Evolutionary conservation across 2,888 invertebrate genomes (phyloP).

Genomic region (Alloplasta piceator): DNA sequence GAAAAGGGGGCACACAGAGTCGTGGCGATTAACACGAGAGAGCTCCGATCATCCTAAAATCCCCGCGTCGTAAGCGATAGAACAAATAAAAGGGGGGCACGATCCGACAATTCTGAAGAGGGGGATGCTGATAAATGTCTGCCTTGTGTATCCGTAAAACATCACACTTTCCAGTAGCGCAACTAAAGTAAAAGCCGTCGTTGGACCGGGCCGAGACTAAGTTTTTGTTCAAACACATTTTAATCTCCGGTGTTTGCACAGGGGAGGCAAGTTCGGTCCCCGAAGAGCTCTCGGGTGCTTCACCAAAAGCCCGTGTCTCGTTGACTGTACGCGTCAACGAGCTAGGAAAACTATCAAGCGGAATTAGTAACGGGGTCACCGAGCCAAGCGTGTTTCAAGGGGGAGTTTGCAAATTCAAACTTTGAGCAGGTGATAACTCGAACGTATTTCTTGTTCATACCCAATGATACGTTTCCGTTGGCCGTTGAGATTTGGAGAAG

Average conservation of each 20-base stretch:
- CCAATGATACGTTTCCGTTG: not conserved
- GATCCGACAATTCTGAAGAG: constrained; percentile 40
- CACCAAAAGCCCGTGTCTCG: constrained; percentile 8
- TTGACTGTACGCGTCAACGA: constrained; percentile 41
- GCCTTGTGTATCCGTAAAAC: constrained; percentile 45
- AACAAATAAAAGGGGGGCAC: constrained; percentile 70
- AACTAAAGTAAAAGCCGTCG: constrained; percentile 57
- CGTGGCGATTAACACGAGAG: constrained; percentile 43
- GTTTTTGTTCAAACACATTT: constrained; percentile 79
- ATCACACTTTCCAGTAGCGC: constrained; percentile 67
- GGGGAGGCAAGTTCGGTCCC: constrained; percentile 44
- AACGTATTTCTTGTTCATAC: too few species aligned
- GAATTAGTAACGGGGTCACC: constrained; percentile 56
- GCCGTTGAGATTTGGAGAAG: too few species aligned
- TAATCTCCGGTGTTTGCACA: constrained; percentile 76
- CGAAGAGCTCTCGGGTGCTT: constrained; percentile 27
- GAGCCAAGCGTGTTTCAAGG: constrained; percentile 28
- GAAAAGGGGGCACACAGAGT: constrained; percentile 14
- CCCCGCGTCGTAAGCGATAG: constrained; percentile 63
- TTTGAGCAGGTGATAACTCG: constrained; percentile 45
- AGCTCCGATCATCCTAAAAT: constrained; percentile 53
- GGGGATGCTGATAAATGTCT: constrained; percentile 71
- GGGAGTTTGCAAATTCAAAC: not conserved
- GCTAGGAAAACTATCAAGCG: constrained; percentile 43
- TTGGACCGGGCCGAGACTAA: constrained; percentile 72